Evolutionary conservation across 2,888 invertebrate genomes (phyloP), one percentile per base, ranked within the genome.

Genomic region (Chrysina gloriosa): DNA sequence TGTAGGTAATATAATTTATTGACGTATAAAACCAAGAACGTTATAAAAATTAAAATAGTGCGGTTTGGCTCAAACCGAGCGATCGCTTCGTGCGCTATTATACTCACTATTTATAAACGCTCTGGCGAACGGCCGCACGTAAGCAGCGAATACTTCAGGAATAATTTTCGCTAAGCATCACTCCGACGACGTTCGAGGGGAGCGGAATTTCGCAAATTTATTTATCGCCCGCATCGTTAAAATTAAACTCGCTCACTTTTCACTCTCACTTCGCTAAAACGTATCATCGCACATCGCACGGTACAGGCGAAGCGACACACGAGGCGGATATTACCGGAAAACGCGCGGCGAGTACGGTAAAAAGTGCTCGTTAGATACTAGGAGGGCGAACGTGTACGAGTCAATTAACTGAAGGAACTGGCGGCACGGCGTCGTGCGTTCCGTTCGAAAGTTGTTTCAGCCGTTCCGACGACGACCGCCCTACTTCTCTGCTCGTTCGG

Each of bases 401-500:
- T 50, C 58, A 58, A 58, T 58, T 58, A 58, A 36, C 14, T 54
- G 54, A 50, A 50, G 56, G 27, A 56, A 14, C 39, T 58, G 56
- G 25, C 39, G 23, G 7, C 39, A 14, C 25, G 23, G 31, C 31
- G 36, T 21, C 27, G 42, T 31, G 65, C 25, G 39, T 63, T 36
- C 50, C 36, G 39, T 21, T 58, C 21, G 65, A 56, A 66, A 63
- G 66, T 54, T 63, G 56, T 65, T 48, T 65, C 56, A 29, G 11
- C 25, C 14, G 23, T 16, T 63, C 42, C 63, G 52, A 39, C 39
- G 42, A 58, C 64, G 52, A 48, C 52, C 72, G 71, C 63, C 71
- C 72, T 71, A 72, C 69, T 71, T 73, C 65, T 64, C 66, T 69
- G n/a, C 66, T 63, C 21, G n/a, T 19, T 34, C n/a, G 31, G 68